Conservation (phyloP, 2,113 vertebrate species). For the Pungitius pungitius region DNA sequence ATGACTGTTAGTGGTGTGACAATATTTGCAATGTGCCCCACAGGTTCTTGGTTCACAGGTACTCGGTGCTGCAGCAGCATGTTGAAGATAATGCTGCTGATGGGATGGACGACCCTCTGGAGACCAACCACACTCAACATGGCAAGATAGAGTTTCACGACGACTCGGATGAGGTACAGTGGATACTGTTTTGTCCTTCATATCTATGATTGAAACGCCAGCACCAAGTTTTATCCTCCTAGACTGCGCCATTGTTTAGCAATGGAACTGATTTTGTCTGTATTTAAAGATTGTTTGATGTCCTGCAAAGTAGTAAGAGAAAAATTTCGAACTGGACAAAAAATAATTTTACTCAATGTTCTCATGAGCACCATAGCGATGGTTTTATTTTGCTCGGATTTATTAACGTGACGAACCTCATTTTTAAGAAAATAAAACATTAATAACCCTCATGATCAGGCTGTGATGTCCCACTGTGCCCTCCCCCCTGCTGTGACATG, state of each 20-base stretch:
- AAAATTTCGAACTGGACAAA: background rate
- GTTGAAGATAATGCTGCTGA: slow-evolving; percentile 84
- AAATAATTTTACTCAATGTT: background rate
- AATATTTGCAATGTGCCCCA: background rate
- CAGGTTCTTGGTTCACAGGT: slow-evolving; percentile 95
- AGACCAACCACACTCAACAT: slow-evolving; percentile 71
- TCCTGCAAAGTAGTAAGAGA: background rate
- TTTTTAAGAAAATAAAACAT: background rate
- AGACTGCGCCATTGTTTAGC: background rate
- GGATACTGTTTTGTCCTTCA: background rate
- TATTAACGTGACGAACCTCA: background rate
- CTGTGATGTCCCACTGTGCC: background rate
- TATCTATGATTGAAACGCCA: background rate
- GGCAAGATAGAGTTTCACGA: slow-evolving; percentile 86
- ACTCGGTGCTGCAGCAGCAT: slow-evolving; percentile 89
- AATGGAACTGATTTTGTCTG: background rate
- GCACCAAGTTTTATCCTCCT: background rate
- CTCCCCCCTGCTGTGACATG: background rate
- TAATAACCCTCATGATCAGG: background rate
- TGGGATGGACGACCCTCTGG: slow-evolving; percentile 80
- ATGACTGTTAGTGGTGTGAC: background rate
- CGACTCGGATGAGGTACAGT: slow-evolving; percentile 91
- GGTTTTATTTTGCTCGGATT: background rate
- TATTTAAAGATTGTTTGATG: background rate
- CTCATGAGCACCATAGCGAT: background rate